Percentiles rank a stretch among this genome's conserved stretches.
Evolutionary conservation across 2,797 vertebrate species (phyloP).

Genomic region (Pangasius sanitwongsei): DNA sequence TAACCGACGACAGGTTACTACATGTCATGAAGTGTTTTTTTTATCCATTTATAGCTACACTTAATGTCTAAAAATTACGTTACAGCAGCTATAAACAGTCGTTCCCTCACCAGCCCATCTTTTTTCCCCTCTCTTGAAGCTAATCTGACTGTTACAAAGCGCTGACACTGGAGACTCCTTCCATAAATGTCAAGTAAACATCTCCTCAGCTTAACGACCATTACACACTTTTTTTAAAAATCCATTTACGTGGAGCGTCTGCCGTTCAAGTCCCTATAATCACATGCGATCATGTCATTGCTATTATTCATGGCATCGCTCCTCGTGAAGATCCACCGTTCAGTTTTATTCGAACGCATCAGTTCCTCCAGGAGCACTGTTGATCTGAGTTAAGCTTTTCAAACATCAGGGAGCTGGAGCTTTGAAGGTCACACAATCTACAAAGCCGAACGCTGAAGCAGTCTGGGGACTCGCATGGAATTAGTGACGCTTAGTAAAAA

Average conservation of each 20-base stretch:
- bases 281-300: neutral
- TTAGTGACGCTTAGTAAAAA: no score
- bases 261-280: neutral
- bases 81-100: no score
- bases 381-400: neutral
- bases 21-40: neutral
- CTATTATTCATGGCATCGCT: no score
- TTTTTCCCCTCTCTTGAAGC: neutral
- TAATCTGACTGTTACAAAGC: no score
- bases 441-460: neutral
- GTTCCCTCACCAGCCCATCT: neutral
- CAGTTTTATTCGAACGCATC: no score
- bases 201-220: neutral
- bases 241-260: no score
- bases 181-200: neutral
- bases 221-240: neutral
- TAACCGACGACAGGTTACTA: neutral
- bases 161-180: neutral
- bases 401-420: neutral
- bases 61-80: no score
- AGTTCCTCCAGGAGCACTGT: neutral
- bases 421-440: neutral
- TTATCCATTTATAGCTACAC: no score
- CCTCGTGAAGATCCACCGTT: no score
- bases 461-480: neutral